Conservation (phyloP, 2,888 invertebrate genomes). For the Trachelus stipa region DNA sequence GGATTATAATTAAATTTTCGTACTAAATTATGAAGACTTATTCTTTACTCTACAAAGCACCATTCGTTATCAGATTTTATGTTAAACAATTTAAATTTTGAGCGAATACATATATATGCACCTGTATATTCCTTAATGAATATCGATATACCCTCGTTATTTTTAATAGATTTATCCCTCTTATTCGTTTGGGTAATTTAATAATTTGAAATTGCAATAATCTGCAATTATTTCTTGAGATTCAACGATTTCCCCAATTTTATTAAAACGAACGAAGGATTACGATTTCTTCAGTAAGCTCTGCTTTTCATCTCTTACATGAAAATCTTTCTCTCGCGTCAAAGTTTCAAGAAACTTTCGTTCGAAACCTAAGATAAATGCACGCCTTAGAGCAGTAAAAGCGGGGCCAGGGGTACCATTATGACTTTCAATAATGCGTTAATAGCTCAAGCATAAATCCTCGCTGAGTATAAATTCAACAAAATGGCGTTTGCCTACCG, state of each 20-base stretch:
- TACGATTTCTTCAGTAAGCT: no score
- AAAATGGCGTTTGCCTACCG: slow-evolving; percentile 19
- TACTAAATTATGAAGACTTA: no score
- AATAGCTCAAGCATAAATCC: slow-evolving; percentile 40
- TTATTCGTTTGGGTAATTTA: slow-evolving; percentile 36
- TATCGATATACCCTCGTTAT: slow-evolving; percentile 4
- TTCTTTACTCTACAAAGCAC: no score
- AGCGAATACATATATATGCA: no score
- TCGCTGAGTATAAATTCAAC: slow-evolving; percentile 33
- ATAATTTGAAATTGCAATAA: slow-evolving; percentile 20
- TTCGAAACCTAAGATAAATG: slow-evolving; percentile 33
- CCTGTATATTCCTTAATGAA: no score
- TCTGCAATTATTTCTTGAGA: no score
- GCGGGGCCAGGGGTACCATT: slow-evolving; percentile 34
- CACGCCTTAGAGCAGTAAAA: slow-evolving; percentile 30
- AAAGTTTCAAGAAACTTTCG: slow-evolving; percentile 32
- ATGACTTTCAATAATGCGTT: slow-evolving; percentile 44
- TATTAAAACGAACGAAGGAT: no score
- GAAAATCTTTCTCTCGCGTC: slow-evolving; percentile 4
- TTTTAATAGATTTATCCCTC: slow-evolving; percentile 37
- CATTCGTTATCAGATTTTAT: no score
- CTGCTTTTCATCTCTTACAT: no score
- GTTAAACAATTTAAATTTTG: no score
- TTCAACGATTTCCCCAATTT: no score
- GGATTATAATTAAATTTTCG: neutral